Evolutionary conservation across 2,797 vertebrate genomes (phyloP).

Genomic region (Toxotes lorentzi): DNA sequence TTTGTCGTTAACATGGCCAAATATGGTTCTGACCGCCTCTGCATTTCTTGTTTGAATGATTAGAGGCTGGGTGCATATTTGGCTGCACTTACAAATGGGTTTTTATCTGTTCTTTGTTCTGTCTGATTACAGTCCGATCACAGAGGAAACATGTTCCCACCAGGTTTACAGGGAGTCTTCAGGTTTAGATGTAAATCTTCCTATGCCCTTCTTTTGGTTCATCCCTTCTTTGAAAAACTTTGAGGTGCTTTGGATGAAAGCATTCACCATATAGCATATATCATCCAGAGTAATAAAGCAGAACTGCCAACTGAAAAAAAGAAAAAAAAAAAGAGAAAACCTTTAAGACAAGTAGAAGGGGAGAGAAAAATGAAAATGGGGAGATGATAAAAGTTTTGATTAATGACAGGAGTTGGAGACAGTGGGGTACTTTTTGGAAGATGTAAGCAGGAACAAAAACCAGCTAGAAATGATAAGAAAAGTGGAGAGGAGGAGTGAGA

Average conservation of each 20-base stretch:
- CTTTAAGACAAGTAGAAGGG: conserved; percentile 29
- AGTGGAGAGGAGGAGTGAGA: not conserved
- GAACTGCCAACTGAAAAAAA: conserved; percentile 31
- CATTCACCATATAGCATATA: conserved; percentile 17
- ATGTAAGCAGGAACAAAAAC: conserved; percentile 32
- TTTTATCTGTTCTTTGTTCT: conserved; percentile 23
- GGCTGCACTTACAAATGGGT: conserved; percentile 2
- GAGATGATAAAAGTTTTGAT: conserved; percentile 48
- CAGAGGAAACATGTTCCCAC: conserved; percentile 12
- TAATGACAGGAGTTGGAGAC: conserved; percentile 34
- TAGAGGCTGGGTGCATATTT: conserved; percentile 3
- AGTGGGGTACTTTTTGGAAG: conserved; percentile 29
- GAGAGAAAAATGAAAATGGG: conserved; percentile 18
- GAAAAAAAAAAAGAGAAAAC: not conserved
- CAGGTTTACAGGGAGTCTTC: conserved; percentile 20
- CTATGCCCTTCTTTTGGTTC: conserved; percentile 31
- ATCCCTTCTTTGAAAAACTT: conserved; percentile 22
- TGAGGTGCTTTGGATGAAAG: conserved; percentile 50
- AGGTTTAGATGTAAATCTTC: conserved; percentile 48
- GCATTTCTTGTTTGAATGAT: not conserved
- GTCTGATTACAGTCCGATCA: conserved; percentile 26
- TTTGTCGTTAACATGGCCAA: not conserved
- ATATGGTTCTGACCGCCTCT: conserved; percentile 26
- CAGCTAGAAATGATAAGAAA: conserved; percentile 20
- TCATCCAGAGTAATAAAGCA: conserved; percentile 56